Evolutionary conservation across 2,888 invertebrate genomes (phyloP).

Genomic region (Kryphioiulus occultus): DNA sequence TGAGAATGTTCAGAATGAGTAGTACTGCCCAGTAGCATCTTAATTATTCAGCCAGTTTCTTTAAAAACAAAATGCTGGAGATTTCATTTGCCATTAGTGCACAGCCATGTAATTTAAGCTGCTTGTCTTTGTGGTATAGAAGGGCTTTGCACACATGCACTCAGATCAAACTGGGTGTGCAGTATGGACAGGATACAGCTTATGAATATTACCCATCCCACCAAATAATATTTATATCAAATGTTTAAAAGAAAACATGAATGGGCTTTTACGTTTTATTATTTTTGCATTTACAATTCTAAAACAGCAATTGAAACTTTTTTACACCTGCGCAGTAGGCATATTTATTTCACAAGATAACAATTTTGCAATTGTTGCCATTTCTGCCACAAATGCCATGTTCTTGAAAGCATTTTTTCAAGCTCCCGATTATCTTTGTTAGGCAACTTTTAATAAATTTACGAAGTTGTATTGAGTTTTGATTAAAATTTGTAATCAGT

Average conservation of each 20-base stretch:
- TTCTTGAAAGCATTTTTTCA: background rate
- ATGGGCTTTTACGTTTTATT: background rate
- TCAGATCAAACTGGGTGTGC: too few relatives aligned
- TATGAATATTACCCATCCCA: too few relatives aligned
- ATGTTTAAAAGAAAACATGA: background rate
- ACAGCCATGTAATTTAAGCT: too few relatives aligned
- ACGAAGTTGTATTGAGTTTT: background rate
- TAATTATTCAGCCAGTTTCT: too few relatives aligned
- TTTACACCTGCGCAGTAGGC: background rate
- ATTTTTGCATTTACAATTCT: background rate
- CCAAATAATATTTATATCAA: background rate
- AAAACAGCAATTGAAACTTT: background rate
- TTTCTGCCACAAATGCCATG: background rate
- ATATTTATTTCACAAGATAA: background rate
- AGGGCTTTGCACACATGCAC: too few relatives aligned
- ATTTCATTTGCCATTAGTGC: too few relatives aligned
- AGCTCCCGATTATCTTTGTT: background rate
- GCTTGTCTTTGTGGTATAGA: too few relatives aligned
- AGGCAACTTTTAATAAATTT: background rate
- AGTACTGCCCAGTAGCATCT: too few relatives aligned
- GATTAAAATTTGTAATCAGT: background rate
- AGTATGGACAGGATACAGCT: too few relatives aligned
- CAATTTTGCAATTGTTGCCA: background rate
- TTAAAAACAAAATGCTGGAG: too few relatives aligned
- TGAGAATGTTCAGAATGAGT: too few relatives aligned